Percentiles rank a stretch among this genome's conserved stretches.
Conservation (phyloP, 2,888 invertebrate species). For the Leptinotarsa haldemani region DNA sequence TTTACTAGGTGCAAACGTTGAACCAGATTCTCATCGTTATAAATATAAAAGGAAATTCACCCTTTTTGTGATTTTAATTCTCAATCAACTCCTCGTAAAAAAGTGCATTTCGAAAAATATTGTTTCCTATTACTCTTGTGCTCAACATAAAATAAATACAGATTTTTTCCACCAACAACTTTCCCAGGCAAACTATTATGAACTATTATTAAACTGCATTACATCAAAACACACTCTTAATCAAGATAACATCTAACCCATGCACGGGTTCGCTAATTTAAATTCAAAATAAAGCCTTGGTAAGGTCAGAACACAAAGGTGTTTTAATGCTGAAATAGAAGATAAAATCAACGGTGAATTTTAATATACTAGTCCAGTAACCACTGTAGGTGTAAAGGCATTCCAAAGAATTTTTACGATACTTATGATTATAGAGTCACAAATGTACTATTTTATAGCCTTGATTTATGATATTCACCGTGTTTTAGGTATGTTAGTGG, state of each 20-base stretch:
- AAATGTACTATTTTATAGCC: slow-evolving; percentile 7
- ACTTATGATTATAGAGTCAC: background rate
- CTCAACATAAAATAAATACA: background rate
- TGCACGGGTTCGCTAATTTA: slow-evolving; percentile 17
- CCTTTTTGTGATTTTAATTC: too few species aligned
- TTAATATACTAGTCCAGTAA: slow-evolving; percentile 1
- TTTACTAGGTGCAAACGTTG: too few species aligned
- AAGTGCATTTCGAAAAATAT: too few species aligned
- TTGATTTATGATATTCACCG: slow-evolving; percentile 8
- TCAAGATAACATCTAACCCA: slow-evolving; percentile 18
- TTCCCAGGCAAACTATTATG: background rate
- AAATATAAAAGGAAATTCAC: too few species aligned
- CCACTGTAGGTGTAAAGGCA: slow-evolving; percentile 8
- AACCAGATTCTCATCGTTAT: too few species aligned
- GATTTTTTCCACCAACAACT: background rate
- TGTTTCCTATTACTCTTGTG: too few species aligned
- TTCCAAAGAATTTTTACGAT: slow-evolving; percentile 8
- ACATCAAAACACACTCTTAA: slow-evolving; percentile 19
- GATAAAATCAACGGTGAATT: slow-evolving; percentile 1
- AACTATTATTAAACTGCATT: slow-evolving; percentile 16
- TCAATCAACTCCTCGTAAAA: too few species aligned
- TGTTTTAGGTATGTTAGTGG: background rate
- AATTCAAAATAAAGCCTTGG: slow-evolving; percentile 13
- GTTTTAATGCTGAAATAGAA: slow-evolving; percentile 12
- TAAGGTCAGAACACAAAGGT: slow-evolving; percentile 9